These are phyloP conservation scores for Drosophila kurseongensis DNA, from an alignment of 1,140 invertebrate genomes.

Conservation along the genomic window DNA sequence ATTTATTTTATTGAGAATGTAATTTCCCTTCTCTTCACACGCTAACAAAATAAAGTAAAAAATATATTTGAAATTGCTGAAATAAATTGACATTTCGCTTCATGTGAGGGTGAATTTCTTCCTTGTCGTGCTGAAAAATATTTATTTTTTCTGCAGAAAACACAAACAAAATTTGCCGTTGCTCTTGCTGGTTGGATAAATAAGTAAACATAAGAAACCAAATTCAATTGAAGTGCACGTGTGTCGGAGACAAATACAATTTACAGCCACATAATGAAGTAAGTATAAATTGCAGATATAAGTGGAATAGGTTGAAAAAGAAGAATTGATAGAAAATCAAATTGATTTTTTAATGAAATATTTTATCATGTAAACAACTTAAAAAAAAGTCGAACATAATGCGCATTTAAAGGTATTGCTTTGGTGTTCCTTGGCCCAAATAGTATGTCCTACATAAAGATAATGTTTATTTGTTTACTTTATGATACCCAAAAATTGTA, in stretches of 20 bases:
- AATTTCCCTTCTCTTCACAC: constrained; percentile 12
- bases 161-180: constrained; percentile 26
- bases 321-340: neutral
- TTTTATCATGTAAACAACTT: neutral
- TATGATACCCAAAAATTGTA: neutral
- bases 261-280: neutral
- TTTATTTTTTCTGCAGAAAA: constrained; percentile 18
- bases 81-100: constrained; percentile 56
- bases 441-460: neutral
- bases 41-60: constrained; percentile 18
- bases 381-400: neutral
- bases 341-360: neutral
- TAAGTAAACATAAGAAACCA: constrained; percentile 39
- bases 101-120: constrained; percentile 15
- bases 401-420: neutral
- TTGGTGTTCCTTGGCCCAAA: neutral
- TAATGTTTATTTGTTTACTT: neutral
- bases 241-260: constrained; percentile 25
- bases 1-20: constrained; percentile 39
- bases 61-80: constrained; percentile 33
- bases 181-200: constrained; percentile 28
- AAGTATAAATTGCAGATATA: neutral
- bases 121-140: constrained; percentile 17
- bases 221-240: constrained; percentile 37
- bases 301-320: neutral